Conservation (phyloP, 2,113 vertebrate species). For the Malurus elegans region DNA sequence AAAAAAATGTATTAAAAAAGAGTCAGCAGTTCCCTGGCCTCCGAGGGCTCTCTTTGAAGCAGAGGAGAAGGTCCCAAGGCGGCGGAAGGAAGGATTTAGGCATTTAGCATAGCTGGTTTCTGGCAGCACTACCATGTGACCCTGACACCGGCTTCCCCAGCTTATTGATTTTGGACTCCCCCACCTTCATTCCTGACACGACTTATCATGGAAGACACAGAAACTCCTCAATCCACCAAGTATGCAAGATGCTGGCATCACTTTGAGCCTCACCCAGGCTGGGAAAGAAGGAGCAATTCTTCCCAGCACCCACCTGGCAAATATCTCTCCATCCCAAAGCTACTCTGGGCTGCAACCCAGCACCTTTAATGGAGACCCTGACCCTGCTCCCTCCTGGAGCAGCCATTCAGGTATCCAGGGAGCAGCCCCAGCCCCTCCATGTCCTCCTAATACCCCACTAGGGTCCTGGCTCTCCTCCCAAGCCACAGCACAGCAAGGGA, state of each 20-base stretch:
- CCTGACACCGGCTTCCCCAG: neutral
- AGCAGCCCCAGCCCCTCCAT: neutral
- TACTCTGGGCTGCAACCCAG: rapidly evolving
- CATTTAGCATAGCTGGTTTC: slow-evolving; percentile 30
- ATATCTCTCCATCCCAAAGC: neutral
- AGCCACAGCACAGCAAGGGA: neutral
- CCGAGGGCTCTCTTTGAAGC: neutral
- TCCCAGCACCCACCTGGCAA: neutral
- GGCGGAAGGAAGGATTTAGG: slow-evolving; percentile 45
- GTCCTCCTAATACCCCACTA: neutral
- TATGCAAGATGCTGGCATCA: neutral
- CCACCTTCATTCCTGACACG: slow-evolving; percentile 15
- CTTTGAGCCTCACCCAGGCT: neutral
- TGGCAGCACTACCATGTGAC: neutral
- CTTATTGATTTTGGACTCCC: slow-evolving; percentile 58
- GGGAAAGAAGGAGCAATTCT: slow-evolving; percentile 38
- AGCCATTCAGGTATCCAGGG: neutral
- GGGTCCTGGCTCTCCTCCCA: neutral
- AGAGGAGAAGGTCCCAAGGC: slow-evolving; percentile 3
- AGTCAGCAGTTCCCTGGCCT: neutral
- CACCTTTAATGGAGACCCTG: neutral
- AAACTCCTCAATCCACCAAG: neutral
- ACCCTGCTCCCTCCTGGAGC: neutral
- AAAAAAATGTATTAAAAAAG: neutral
- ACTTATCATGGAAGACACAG: slow-evolving; percentile 28